A percentile compares a stretch with the other conserved stretches of the same genome.
Evolutionary conservation across 64 coral and sea anemone genomes (phyloP).

Genomic region (Acropora yongei): DNA sequence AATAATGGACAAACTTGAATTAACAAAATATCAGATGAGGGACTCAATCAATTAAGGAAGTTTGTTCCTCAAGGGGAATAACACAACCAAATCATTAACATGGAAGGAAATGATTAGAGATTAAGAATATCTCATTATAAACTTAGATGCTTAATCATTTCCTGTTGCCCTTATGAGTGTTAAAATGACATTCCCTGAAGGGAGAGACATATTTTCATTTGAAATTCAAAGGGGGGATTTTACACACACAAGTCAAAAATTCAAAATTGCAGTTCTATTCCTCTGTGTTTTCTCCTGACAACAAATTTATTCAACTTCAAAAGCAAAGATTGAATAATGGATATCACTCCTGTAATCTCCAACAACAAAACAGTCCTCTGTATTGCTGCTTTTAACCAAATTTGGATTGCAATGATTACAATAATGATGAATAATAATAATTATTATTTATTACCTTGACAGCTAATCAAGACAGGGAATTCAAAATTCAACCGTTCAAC

Average conservation of each 20-base stretch:
- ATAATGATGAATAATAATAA: neutral
- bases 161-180: neutral
- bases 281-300: neutral
- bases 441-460: neutral
- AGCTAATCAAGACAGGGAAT: neutral
- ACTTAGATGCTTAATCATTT: constrained; percentile 1
- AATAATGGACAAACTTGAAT: neutral
- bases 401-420: too few species aligned
- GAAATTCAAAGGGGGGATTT: neutral
- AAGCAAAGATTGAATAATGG: neutral
- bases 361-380: neutral
- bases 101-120: constrained; percentile 3
- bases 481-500: neutral
- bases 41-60: neutral
- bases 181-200: neutral
- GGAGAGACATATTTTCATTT: neutral
- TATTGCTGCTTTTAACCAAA: neutral
- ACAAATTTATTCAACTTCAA: neutral
- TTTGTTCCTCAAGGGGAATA: neutral
- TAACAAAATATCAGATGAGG: neutral
- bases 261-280: neutral
- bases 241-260: neutral
- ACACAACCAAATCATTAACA: neutral
- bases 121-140: constrained; percentile 1
- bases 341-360: neutral